phyloP scores from a whole-genome alignment of 2,113 vertebrate species.

The Muntiacus muntjak region DNA sequence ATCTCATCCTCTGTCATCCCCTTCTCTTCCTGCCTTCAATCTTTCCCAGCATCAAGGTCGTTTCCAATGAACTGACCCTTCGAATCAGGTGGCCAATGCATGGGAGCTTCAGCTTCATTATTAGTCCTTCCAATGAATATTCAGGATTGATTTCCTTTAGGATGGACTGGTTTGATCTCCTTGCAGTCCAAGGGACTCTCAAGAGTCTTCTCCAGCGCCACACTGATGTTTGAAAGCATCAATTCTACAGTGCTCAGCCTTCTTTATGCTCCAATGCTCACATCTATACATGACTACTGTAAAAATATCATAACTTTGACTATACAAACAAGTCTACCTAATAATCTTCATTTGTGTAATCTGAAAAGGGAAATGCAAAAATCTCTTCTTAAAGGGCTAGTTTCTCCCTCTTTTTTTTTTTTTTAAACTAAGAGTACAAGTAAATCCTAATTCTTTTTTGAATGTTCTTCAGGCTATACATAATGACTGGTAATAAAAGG shows the following conservation, averaged over 20 bases:
- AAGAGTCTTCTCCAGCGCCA: background rate
- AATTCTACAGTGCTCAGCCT: background rate
- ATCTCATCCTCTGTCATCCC: background rate
- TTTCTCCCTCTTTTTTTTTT: background rate
- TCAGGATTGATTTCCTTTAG: background rate
- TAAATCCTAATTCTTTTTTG: background rate
- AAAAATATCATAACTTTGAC: background rate
- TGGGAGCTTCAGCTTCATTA: background rate
- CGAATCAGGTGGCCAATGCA: background rate
- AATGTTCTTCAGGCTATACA: background rate
- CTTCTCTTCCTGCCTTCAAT: background rate
- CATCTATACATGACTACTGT: background rate
- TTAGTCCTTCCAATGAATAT: background rate
- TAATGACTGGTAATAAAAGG: background rate
- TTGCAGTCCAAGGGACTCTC: background rate
- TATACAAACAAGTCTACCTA: background rate
- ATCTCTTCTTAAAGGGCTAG: background rate
- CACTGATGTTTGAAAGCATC: background rate
- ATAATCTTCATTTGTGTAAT: background rate
- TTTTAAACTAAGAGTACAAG: background rate
- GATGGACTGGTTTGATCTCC: background rate
- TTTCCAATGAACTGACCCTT: background rate
- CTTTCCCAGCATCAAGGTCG: background rate
- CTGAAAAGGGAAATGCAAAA: slow-evolving; percentile 12
- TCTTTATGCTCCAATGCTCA: background rate